Base-by-base conservation (phyloP, 2,888 invertebrate genomes). In the Luperina nickerlii region DNA sequence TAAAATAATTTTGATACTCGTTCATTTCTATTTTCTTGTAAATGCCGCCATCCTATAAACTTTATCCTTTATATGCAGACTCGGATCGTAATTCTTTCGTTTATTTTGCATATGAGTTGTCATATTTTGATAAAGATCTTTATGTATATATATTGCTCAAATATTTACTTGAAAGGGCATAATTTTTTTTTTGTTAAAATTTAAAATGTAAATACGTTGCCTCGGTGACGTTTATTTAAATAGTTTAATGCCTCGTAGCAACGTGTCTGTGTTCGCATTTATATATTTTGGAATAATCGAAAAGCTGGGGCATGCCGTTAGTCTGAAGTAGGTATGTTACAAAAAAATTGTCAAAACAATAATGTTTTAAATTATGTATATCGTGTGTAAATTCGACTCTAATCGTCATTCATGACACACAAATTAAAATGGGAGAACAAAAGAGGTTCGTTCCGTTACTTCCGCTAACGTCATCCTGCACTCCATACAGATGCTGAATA, bases 401-500 rank as follows among this genome's bases (percentile, higher is more conserved):
- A 88, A 90, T 92, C 88, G 85, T 84, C 90, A 92, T 92, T 91
- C 92, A 91, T 92, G 93, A 91, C 92, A 92, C 89, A 93, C 84
- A 92, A 93, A 92, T 92, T 92, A 92, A 90, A 91, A 89, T 83
- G 83, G 79, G 84, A 91, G 90, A 92, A 93, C 93, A 93, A 93
- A 93, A 91, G 92, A 91, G 90, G 84, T 91, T 87, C 87, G 81
- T 90, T 87, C 94, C 94, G 94, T 94, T 94, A 94, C 89, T 92
- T 94, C 94, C 94, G 94, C 85, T 89, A 88, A 91, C 93, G 93
- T 93, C 92, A 93, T 86, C 76, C 83, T 90, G 84, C 83, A 84
- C 76, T 89, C 87, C 81, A 88, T 87, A 88, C 89, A 89, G 91
- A 90, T 90, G 89, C 89, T 91, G 90, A 90, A 92, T 91, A 90